A percentile compares a stretch with the other conserved stretches of the same genome.
phyloP scores from a whole-genome alignment of 2,888 invertebrate genomes.

The Pemphredon lugubris region DNA sequence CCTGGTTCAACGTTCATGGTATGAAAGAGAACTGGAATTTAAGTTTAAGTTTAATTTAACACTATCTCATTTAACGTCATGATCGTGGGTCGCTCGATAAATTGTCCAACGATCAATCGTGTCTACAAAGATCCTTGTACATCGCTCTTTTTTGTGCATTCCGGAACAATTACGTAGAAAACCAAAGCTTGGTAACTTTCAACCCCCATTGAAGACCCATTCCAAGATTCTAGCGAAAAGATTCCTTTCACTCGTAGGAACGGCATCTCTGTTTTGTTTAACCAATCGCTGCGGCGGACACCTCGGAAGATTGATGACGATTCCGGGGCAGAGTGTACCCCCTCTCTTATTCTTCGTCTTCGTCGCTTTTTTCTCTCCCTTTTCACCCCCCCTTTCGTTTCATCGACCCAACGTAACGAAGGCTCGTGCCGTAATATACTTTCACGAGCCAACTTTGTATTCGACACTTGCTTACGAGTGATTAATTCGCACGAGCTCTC shows the following conservation, averaged over 20 bases:
- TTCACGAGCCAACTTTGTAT: constrained; percentile 9
- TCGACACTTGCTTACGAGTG: constrained; percentile 6
- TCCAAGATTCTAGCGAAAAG: too few relatives aligned
- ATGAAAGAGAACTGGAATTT: too few relatives aligned
- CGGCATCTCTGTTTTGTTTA: constrained; percentile 29
- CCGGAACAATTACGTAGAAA: too few relatives aligned
- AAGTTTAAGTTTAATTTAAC: too few relatives aligned
- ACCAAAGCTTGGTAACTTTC: neutral
- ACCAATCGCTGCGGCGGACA: constrained; percentile 33
- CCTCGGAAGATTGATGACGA: constrained; percentile 43
- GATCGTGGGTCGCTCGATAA: too few relatives aligned
- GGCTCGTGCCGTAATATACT: constrained; percentile 4
- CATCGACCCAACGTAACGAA: constrained; percentile 15
- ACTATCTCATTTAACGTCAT: too few relatives aligned
- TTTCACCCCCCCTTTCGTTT: too few relatives aligned
- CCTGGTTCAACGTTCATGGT: too few relatives aligned
- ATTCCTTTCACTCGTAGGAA: constrained; percentile 25
- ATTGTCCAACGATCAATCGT: too few relatives aligned
- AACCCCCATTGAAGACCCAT: neutral
- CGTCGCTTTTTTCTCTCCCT: too few relatives aligned
- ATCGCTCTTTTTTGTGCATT: too few relatives aligned
- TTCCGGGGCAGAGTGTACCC: constrained; percentile 7
- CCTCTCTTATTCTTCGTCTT: constrained; percentile 12
- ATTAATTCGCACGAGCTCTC: constrained; percentile 34
- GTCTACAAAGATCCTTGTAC: too few relatives aligned